Base-by-base conservation (phyloP, 2,888 invertebrate species). In the Nesidiocoris tenuis region DNA sequence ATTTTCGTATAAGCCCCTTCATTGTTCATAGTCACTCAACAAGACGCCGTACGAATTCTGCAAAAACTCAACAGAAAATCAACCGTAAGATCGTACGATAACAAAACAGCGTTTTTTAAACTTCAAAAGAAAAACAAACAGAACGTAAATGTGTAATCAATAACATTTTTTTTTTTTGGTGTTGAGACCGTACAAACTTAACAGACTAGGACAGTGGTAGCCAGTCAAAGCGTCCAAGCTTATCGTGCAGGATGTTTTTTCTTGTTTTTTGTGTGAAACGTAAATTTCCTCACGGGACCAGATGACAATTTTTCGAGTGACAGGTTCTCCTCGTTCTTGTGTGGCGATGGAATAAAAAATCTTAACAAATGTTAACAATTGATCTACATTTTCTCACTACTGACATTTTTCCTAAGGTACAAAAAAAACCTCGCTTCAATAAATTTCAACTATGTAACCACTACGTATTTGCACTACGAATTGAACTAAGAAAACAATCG, bases 371-470 rank as follows among this genome's bases (percentile, higher is more conserved):
- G 67, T 67, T 56, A 67, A 67, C 67, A 67, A 67, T 67, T 67
- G 67, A 55, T 67, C 67, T 67, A 67, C n/a, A 54, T 67, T 67
- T 59, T 68, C 12, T 59, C 70, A 23, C 70, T 70, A 70, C 70
- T 23, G 59, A 70, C 22, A 70, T 70, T 25, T 70, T 59, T 59
- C 18, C 70, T 70, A 70, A 67, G 18, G 57, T 59, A 59, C 70
- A 70, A 54, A 70, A 18, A 70, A 59, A 57, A 56, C 56, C 57
- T 59, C 55, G 67, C 67, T 39, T 39, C 12, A 12, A 3, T 39
- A 39, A 39, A 39, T 39, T 39, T 39, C 39, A 39, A 39, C 39
- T 39, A 39, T 39, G 39, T 39, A 39, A 39, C 39, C 3, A 39
- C 39, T 39, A 39, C 39, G 39, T 7, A 39, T 12, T 39, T 12